These are phyloP conservation scores for Orussus abietinus DNA, from an alignment of 1,140 invertebrate species.

Conservation along the genomic window DNA sequence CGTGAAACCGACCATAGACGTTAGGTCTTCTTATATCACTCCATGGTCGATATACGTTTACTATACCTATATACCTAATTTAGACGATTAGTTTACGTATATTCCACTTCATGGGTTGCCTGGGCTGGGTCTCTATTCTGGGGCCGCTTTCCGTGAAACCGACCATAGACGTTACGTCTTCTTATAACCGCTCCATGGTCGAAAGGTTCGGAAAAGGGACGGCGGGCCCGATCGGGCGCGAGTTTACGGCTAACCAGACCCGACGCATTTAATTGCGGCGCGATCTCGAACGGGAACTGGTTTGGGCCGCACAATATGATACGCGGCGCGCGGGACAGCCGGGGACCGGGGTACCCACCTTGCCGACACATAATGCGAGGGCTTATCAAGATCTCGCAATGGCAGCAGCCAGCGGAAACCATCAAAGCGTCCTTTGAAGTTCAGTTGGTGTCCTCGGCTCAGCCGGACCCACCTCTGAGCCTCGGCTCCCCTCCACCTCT, in stretches of 20 bases:
- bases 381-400: conserved; percentile 48
- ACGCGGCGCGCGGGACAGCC: conserved; percentile 19
- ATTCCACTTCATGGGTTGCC: too few species aligned
- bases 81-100: too few species aligned
- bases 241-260: conserved; percentile 24
- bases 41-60: too few species aligned
- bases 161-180: too few species aligned
- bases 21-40: too few species aligned
- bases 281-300: conserved; percentile 34
- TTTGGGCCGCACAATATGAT: conserved; percentile 38
- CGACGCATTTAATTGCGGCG: conserved; percentile 39
- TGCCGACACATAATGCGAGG: conserved; percentile 43
- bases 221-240: not conserved
- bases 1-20: too few species aligned
- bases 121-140: too few species aligned
- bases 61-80: too few species aligned
- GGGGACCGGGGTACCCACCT: conserved; percentile 31
- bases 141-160: too few species aligned
- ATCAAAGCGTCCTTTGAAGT: conserved; percentile 51
- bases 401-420: conserved; percentile 41
- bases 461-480: too few species aligned
- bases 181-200: too few species aligned
- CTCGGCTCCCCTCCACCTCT: conserved; percentile 31
- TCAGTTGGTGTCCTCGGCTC: conserved; percentile 41
- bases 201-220: not conserved